Percentiles rank a stretch among this genome's conserved stretches.
These are phyloP conservation scores for Oncorhynchus gorbuscha DNA, from an alignment of 2,113 vertebrate genomes.

Conservation along the genomic window DNA sequence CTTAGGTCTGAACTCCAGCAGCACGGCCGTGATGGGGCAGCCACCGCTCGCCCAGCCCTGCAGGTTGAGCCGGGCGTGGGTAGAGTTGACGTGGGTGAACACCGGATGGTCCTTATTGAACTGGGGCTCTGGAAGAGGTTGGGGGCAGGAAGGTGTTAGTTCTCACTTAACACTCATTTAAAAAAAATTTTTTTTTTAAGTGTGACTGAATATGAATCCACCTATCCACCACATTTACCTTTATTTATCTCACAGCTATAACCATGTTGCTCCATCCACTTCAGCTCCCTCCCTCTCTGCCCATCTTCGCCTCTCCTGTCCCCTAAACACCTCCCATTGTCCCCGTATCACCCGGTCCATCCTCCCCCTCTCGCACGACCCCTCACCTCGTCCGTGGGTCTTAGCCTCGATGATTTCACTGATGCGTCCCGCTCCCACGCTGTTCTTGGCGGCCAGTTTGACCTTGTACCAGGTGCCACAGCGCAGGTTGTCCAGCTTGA, in stretches of 20 bases:
- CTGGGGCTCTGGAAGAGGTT: conserved; percentile 81
- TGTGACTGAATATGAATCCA: neutral
- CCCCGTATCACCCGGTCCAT: neutral
- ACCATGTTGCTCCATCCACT: neutral
- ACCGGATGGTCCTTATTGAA: conserved; percentile 98
- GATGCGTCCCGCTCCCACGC: conserved; percentile 94
- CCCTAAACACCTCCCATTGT: neutral
- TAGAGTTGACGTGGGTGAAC: conserved; percentile 97
- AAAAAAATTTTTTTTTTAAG: no score
- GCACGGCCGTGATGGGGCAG: conserved; percentile 89
- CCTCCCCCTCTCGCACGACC: neutral
- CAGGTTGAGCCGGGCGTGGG: conserved; percentile 92
- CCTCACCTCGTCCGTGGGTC: conserved; percentile 90
- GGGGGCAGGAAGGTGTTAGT: neutral
- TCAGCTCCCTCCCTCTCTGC: neutral
- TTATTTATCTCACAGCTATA: no score
- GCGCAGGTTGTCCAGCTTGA: conserved; percentile 93
- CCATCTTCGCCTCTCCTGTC: neutral
- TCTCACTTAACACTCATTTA: no score
- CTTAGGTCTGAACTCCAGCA: conserved; percentile 92
- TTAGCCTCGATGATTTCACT: conserved; percentile 99
- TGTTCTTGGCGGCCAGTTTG: conserved; percentile 97
- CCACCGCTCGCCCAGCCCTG: conserved; percentile 96
- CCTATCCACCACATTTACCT: neutral
- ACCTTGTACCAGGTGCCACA: conserved; percentile 99